phyloP scores from a whole-genome alignment of 2,113 vertebrate species.

The Passer montanus region DNA sequence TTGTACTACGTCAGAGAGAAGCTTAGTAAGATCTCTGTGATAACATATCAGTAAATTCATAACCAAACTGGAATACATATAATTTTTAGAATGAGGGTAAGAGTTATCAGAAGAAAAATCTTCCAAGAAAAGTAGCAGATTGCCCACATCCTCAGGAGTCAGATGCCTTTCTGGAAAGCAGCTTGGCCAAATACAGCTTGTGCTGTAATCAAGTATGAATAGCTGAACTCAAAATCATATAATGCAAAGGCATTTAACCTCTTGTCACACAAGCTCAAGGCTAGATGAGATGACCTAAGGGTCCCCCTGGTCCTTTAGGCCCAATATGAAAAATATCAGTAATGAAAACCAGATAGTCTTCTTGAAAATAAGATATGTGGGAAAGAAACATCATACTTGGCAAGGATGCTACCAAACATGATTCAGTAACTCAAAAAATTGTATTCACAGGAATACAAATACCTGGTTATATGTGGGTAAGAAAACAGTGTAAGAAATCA shows the following conservation, averaged over 20 bases:
- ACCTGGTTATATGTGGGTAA: background rate
- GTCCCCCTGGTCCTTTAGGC: background rate
- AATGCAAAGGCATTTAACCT: background rate
- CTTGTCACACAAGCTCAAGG: background rate
- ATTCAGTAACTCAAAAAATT: background rate
- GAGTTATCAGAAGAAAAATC: background rate
- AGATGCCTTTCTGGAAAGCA: background rate
- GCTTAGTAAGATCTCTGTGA: background rate
- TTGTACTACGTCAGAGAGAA: background rate
- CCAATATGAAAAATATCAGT: background rate
- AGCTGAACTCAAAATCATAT: background rate
- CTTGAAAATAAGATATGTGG: background rate
- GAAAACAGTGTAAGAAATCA: background rate
- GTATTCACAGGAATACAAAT: background rate
- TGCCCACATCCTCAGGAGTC: background rate
- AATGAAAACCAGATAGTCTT: slow-evolving; percentile 43
- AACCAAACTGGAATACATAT: background rate
- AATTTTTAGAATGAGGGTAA: background rate
- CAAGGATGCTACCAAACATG: background rate
- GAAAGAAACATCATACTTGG: slow-evolving; percentile 26
- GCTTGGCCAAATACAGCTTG: background rate
- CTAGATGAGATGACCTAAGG: slow-evolving; percentile 19
- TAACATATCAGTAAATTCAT: background rate
- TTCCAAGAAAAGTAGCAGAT: background rate
- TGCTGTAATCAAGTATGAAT: background rate